These are phyloP conservation scores for Rhabdomys dilectus DNA, from an alignment of 2,113 vertebrate genomes.

Conservation along the genomic window DNA sequence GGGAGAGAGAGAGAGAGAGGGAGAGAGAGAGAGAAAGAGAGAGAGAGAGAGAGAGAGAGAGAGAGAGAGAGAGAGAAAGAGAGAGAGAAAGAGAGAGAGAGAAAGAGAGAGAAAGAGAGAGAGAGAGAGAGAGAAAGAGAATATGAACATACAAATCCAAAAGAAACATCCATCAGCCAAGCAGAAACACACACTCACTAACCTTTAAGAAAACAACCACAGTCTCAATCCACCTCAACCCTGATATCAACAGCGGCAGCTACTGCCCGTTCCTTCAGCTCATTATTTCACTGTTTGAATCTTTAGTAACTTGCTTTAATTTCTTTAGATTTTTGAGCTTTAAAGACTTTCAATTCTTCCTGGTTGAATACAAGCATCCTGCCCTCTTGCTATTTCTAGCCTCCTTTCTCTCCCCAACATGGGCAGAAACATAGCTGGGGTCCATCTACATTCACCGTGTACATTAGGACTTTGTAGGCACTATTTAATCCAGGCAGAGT, in stretches of 20 bases:
- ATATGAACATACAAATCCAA: no score
- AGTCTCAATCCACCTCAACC: not conserved
- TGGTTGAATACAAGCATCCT: not conserved
- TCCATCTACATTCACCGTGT: not conserved
- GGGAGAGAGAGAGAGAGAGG: not conserved
- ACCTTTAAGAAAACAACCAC: not conserved
- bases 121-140: not conserved
- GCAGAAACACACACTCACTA: not conserved
- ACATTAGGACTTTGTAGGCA: not conserved
- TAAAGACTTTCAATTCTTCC: not conserved
- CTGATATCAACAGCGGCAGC: not conserved
- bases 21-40: not conserved
- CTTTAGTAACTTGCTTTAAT: not conserved
- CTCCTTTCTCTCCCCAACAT: not conserved
- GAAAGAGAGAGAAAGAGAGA: not conserved
- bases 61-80: not conserved
- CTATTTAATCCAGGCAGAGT: not conserved
- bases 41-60: not conserved
- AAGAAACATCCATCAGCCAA: not conserved
- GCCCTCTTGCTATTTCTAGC: slow-evolving; percentile 13
- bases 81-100: not conserved
- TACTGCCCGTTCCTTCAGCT: not conserved
- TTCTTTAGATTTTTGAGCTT: not conserved
- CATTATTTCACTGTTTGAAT: not conserved
- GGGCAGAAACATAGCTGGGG: not conserved